Evolutionary conservation across 1,140 invertebrate species (phyloP), one percentile per base, ranked within the genome.

Genomic region (Polyergus mexicanus): DNA sequence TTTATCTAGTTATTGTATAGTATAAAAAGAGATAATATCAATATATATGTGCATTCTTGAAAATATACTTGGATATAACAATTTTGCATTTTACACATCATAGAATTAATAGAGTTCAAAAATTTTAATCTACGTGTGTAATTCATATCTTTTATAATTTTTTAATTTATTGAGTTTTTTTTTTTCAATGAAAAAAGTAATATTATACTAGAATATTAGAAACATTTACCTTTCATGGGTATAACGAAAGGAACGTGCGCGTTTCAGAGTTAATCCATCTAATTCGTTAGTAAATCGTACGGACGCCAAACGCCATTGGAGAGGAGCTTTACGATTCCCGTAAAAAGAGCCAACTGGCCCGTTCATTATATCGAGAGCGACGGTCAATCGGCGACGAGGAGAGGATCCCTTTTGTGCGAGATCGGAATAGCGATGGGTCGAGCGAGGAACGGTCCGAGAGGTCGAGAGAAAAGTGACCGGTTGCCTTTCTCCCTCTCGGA

Each of bases 301-400:
- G 32, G 16, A 22, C 51, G 54, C 51, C n/a, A 71, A 81, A 71
- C 54, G 68, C 68, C 28, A 19, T 51, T 25, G 68, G 25, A 38
- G 56, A 68, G 25, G 68, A 16, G 22, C 28, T 65, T 47, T 56
- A 51, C 41, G 54, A 25, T 58, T 47, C 56, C 28, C 54, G 62
- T 86, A 68, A 75, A 74, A 83, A 58, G 78, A 86, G 80, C 80
- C 78, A 86, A 84, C 78, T 72, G 80, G 47, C 71, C 60, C 65
- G 51, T 86, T 84, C 66, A 85, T 85, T 76, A 74, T 69, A 35
- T 85, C 80, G 66, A 86, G 84, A 76, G 84, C 68, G 51, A 74
- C 84, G 56, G 77, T 78, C 78, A 78, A 77, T 87, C 32, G 69
- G 19, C 28, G 75, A 77, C 47, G 74, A 56, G 63, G 28, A 68